A percentile compares a stretch with the other conserved stretches of the same genome.
phyloP scores from a whole-genome alignment of 2,113 vertebrate genomes.

The Clarias magur region DNA sequence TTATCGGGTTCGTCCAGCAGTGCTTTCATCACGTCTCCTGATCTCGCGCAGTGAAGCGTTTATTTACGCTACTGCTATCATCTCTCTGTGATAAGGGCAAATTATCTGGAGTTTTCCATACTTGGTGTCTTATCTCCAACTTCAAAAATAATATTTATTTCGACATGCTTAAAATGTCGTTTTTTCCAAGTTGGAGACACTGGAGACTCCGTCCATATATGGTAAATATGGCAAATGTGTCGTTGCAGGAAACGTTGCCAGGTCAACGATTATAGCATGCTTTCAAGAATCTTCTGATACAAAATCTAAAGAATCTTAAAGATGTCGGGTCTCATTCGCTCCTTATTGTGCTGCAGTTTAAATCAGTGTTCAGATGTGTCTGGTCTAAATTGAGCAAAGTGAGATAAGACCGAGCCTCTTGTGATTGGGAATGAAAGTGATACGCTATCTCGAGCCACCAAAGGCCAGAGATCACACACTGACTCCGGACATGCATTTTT shows the following conservation, averaged over 20 bases:
- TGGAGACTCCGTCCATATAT: neutral
- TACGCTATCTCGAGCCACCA: neutral
- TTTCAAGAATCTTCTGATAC: neutral
- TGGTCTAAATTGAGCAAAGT: neutral
- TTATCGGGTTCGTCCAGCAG: neutral
- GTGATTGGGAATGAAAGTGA: neutral
- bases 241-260: neutral
- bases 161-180: neutral
- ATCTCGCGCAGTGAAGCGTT: neutral
- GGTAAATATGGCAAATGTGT: neutral
- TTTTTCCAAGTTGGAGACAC: neutral
- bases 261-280: neutral
- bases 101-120: neutral
- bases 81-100: neutral
- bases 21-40: neutral
- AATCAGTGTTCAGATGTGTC: neutral
- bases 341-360: neutral
- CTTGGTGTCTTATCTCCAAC: neutral
- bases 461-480: neutral
- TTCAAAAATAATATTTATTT: neutral
- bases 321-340: neutral
- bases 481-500: neutral
- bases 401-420: constrained; percentile 5
- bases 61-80: neutral
- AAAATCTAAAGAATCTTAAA: too few relatives aligned